Percentiles rank a stretch among this genome's conserved stretches.
Evolutionary conservation across 2,888 invertebrate genomes (phyloP).

Genomic region (Trypoxylon attenuatum): DNA sequence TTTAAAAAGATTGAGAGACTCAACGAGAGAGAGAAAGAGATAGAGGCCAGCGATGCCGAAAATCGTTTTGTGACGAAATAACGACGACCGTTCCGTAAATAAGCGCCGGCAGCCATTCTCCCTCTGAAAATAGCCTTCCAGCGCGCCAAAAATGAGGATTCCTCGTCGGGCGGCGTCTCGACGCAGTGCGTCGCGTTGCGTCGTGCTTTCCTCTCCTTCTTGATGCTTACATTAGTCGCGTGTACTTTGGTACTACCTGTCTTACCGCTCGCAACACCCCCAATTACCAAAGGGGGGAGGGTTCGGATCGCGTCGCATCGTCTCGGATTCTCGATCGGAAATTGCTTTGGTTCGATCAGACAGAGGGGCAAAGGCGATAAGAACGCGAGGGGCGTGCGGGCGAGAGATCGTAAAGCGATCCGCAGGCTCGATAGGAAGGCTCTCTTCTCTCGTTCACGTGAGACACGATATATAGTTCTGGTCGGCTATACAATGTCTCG

Average conservation of each 20-base stretch:
- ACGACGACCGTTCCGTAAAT: constrained; percentile 61
- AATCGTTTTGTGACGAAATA: constrained; percentile 68
- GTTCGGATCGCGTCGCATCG: too few relatives aligned
- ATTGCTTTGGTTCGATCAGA: too few relatives aligned
- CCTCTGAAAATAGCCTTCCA: constrained; percentile 60
- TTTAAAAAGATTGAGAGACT: too few relatives aligned
- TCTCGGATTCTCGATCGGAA: too few relatives aligned
- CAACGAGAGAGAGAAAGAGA: too few relatives aligned
- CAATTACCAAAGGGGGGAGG: too few relatives aligned
- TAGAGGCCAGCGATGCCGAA: constrained; percentile 32
- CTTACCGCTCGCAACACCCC: too few relatives aligned
- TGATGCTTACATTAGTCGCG: too few relatives aligned
- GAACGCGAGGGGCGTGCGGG: constrained; percentile 8
- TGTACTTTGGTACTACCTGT: too few relatives aligned
- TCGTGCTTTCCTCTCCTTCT: not conserved
- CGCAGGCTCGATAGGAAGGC: constrained; percentile 46
- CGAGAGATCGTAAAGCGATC: constrained; percentile 49
- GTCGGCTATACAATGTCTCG: constrained; percentile 52
- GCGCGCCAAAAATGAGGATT: constrained; percentile 61
- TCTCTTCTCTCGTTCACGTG: constrained; percentile 42
- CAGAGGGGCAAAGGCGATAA: too few relatives aligned
- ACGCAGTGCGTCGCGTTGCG: too few relatives aligned
- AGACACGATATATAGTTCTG: constrained; percentile 42
- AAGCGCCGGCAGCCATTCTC: constrained; percentile 59
- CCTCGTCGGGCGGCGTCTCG: too few relatives aligned